A percentile compares a stretch with the other conserved stretches of the same genome.
phyloP scores from a whole-genome alignment of 2,888 invertebrate genomes.

The Merodon equestris region DNA sequence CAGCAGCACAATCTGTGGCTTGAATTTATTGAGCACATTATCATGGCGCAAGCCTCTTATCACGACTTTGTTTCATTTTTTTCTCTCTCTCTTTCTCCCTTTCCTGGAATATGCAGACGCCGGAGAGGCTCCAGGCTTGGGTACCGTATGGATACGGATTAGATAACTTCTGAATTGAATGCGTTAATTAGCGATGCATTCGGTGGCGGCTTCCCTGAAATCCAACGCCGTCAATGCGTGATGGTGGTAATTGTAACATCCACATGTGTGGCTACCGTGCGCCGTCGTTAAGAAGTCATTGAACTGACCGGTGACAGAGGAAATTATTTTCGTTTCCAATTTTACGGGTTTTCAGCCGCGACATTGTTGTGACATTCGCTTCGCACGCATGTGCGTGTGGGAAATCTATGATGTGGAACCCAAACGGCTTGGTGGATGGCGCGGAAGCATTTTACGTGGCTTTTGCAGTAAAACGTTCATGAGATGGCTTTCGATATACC shows the following conservation, averaged over 20 bases:
- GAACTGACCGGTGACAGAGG: background rate
- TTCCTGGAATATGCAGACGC: background rate
- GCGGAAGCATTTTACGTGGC: too few relatives aligned
- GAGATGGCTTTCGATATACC: too few relatives aligned
- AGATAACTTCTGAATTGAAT: background rate
- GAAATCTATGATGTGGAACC: too few relatives aligned
- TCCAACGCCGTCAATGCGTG: background rate
- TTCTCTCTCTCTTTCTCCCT: too few relatives aligned
- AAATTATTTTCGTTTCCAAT: slow-evolving; percentile 1
- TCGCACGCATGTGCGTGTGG: too few relatives aligned
- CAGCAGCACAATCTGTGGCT: slow-evolving; percentile 26
- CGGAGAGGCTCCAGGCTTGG: background rate
- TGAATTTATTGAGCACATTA: slow-evolving; percentile 40
- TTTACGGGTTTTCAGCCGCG: background rate
- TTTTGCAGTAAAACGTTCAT: too few relatives aligned
- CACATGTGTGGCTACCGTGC: too few relatives aligned
- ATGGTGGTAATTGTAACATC: too few relatives aligned
- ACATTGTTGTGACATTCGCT: too few relatives aligned
- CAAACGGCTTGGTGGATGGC: too few relatives aligned
- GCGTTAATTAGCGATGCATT: background rate
- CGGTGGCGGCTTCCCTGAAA: background rate
- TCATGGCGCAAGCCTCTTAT: slow-evolving; percentile 35
- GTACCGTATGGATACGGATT: slow-evolving; percentile 7
- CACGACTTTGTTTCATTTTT: slow-evolving; percentile 7
- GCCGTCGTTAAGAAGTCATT: background rate